Conservation (phyloP, 2,113 vertebrate species). For the Nanger granti region DNA sequence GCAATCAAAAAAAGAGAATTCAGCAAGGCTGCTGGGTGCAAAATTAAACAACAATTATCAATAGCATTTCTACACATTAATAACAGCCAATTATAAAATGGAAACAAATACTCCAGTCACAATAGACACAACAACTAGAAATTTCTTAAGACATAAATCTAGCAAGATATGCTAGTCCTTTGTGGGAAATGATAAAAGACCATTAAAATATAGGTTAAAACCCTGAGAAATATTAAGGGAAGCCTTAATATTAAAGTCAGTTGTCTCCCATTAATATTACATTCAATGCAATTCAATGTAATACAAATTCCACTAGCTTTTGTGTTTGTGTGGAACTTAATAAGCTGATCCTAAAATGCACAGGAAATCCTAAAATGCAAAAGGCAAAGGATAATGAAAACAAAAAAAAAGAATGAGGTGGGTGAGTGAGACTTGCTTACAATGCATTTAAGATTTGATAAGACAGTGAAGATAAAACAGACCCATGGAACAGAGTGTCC, state of each 20-base stretch:
- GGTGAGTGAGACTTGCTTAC: background rate
- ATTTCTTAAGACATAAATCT: background rate
- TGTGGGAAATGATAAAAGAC: background rate
- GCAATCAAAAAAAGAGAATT: background rate
- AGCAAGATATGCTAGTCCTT: background rate
- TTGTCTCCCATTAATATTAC: background rate
- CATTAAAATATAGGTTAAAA: background rate
- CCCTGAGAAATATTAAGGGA: background rate
- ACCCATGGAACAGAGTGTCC: background rate
- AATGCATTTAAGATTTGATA: background rate
- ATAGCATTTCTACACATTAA: background rate
- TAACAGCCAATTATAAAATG: background rate
- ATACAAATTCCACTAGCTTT: background rate
- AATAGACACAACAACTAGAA: background rate
- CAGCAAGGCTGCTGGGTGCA: background rate
- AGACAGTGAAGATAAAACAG: background rate
- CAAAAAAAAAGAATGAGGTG: background rate
- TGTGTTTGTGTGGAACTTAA: background rate
- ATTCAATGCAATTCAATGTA: background rate
- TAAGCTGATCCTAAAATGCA: slow-evolving; percentile 11
- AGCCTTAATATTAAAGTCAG: background rate
- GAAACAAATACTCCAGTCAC: background rate
- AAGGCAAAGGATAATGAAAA: background rate
- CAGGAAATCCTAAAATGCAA: background rate
- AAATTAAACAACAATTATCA: slow-evolving; percentile 8